Evolutionary conservation across 2,113 vertebrate species (phyloP).

Genomic region (Lampris incognitus): DNA sequence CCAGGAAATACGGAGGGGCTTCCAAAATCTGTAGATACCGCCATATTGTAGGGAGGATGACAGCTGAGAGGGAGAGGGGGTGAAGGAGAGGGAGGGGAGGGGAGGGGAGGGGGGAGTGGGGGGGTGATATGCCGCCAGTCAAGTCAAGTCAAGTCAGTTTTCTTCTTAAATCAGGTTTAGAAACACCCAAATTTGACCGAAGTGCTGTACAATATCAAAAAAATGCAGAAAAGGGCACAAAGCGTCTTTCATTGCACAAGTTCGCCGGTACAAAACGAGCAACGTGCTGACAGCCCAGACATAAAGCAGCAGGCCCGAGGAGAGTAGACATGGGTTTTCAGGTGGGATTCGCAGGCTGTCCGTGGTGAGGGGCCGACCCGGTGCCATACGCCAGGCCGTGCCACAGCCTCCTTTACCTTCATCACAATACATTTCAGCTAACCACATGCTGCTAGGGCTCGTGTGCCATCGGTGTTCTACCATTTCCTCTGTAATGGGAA

Average conservation of each 20-base stretch:
- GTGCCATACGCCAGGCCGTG: background rate
- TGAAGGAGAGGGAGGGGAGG: background rate
- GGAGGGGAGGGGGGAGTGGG: background rate
- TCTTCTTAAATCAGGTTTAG: too few relatives aligned
- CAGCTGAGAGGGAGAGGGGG: conserved; percentile 70
- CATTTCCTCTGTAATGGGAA: conserved; percentile 17
- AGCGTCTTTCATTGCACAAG: too few relatives aligned
- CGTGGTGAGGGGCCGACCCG: too few relatives aligned
- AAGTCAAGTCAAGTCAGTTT: too few relatives aligned
- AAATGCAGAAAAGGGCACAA: too few relatives aligned
- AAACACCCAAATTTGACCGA: too few relatives aligned
- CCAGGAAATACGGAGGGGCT: conserved; percentile 86
- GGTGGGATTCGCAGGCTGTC: too few relatives aligned
- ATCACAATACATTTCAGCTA: conserved; percentile 25
- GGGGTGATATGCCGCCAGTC: background rate
- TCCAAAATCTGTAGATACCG: conserved; percentile 84
- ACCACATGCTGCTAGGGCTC: background rate
- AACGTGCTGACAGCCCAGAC: too few relatives aligned
- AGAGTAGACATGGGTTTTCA: too few relatives aligned
- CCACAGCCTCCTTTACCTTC: conserved; percentile 13
- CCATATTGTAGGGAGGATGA: conserved; percentile 89
- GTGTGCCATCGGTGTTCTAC: conserved; percentile 4
- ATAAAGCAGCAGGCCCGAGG: too few relatives aligned
- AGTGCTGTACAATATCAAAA: too few relatives aligned
- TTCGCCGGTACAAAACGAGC: too few relatives aligned